Conservation (phyloP, 2,113 vertebrate species). For the Chascanopsetta lugubris region DNA sequence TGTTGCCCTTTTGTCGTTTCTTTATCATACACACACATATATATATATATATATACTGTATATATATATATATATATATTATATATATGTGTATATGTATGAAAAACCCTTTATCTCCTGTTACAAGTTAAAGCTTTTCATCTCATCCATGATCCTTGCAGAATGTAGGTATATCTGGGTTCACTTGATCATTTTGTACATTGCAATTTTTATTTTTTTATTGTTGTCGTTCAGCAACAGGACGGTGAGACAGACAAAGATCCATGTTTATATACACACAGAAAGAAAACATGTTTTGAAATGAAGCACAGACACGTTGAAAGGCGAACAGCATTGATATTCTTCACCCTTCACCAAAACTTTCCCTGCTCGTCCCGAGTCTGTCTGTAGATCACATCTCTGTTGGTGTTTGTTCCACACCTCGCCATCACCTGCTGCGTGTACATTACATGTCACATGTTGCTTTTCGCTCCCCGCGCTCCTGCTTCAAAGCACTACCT, state of each 20-base stretch:
- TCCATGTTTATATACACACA: not conserved
- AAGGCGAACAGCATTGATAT: slow-evolving; percentile 48
- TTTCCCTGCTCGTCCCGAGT: slow-evolving; percentile 6
- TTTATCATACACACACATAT: not conserved
- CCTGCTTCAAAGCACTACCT: slow-evolving; percentile 28
- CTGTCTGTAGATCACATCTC: slow-evolving; percentile 3
- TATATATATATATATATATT: no score
- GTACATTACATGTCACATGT: slow-evolving; percentile 45
- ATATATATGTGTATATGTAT: no score
- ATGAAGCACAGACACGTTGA: slow-evolving; percentile 21
- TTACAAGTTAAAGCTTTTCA: slow-evolving; percentile 2
- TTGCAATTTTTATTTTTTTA: not conserved
- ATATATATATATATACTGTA: no score
- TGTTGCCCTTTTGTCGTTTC: slow-evolving; percentile 7
- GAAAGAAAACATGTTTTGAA: slow-evolving; percentile 31
- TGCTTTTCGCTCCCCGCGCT: slow-evolving; percentile 18
- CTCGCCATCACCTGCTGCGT: slow-evolving; percentile 27
- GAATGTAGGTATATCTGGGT: slow-evolving; percentile 25
- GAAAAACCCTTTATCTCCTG: not conserved
- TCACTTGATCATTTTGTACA: slow-evolving; percentile 9
- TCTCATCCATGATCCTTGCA: slow-evolving; percentile 8
- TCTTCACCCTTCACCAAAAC: slow-evolving; percentile 29
- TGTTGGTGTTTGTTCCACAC: slow-evolving; percentile 20
- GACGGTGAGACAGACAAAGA: slow-evolving; percentile 25
- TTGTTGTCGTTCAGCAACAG: not conserved